Base-by-base conservation (phyloP, 2,113 vertebrate species). In the Dicaeum eximium region DNA sequence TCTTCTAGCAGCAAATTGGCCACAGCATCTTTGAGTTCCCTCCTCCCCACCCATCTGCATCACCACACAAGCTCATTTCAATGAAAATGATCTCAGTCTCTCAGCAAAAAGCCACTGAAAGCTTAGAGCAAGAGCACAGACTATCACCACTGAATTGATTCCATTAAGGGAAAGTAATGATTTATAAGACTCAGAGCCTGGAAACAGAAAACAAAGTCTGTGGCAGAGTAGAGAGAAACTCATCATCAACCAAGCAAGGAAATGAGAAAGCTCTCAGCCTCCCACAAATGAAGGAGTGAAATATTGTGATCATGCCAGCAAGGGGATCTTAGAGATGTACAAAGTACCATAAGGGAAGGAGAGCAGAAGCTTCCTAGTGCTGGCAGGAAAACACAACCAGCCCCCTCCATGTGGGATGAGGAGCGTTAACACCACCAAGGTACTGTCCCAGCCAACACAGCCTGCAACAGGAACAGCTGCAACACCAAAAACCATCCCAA, bases 141-240 rank as follows among this genome's bases (percentile, higher is more conserved):
- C 60, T 66, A 79, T 50, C 56, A 95, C 72, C 53, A 70, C 62
- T 86, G 78, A 88, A 93, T 73, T 80, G 92, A 96, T 92, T 96
- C 92, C 92, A 97, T 95, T 95, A 77, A 92, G 66, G 88, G 47
- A 95, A 96, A 94, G 91, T 85, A 93, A 93, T 66, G 87, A 95
- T 95, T 94, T 93, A 77, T 91, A 81, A 95, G 87, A 57, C 71
- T 94, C 1, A 0, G 70, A 81, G 71, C 71, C 74, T 80, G 56
- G 74, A 94, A 96, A 90, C 67, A 93, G 66, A 94, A 90, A 97
- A 92, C 90, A 96, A 84, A 73, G 65, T 65, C 80, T 70, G 84
- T 69, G 78, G 66, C 60, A 89, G 42, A 72, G 61, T 70, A 85
- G 35, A 92, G 54, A 78, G 85, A 90, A 89, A 94, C 78, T 78